Evolutionary conservation across 1,140 invertebrate genomes (phyloP), one percentile per base, ranked within the genome.

Genomic region (Bactericera cockerelli): DNA sequence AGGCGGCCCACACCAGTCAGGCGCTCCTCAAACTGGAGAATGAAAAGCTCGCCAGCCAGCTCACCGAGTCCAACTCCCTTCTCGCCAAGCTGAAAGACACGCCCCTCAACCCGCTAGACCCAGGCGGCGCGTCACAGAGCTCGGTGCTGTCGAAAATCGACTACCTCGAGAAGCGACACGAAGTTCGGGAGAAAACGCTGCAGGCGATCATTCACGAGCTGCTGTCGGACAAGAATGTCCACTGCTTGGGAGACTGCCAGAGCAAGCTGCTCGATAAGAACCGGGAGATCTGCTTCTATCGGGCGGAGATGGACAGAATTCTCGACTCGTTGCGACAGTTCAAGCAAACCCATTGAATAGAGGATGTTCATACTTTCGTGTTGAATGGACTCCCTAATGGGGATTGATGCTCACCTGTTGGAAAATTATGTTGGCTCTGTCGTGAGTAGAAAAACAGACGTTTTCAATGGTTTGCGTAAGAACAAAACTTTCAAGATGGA

Each of bases 241-340:
- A 71, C 28, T 73, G 70, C 39, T 70, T 70, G 28, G 54, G 59
- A 28, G 42, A 55, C 11, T 66, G 65, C 28, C 33, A 58, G 11
- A 62, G 64, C 54, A 66, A 64, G 55, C 38, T 67, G 19, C 28
- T 66, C 21, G 67, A 67, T 22, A 75, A 72, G 60, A 73, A 73
- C 57, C 67, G 68, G 10, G 72, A 76, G 36, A 68, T 76, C 2
- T 76, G 75, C 58, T 75, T 72, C 26, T 76, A 72, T 57, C 65
- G 74, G 10, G 72, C 74, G 24, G 74, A 76, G 56, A 65, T 76
- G 11, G 75, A 76, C 64, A 70, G 73, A 56, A 75, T 76, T 56
- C 67, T 76, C 1, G 69, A 63, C 2, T 72, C 74, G 64, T 58
- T 76, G 6, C 72, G 74, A 49, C 72, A 75, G 61, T 63, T 63